Percentiles rank a stretch among this genome's conserved stretches.
phyloP scores from a whole-genome alignment of 2,797 vertebrate genomes.

The Mormyrus proboscirostris region DNA sequence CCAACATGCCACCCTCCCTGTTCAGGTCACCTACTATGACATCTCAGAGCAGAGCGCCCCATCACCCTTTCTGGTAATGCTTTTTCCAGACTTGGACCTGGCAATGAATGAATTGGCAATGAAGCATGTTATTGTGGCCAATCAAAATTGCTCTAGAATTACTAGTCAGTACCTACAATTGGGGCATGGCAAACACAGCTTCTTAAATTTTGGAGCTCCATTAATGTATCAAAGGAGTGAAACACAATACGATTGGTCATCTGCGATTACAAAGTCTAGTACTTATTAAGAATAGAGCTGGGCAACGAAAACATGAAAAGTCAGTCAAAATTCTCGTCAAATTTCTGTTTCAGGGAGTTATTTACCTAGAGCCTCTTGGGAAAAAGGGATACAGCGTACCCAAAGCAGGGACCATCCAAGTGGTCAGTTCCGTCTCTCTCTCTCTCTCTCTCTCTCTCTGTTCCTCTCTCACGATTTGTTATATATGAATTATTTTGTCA shows the following conservation, averaged over 20 bases:
- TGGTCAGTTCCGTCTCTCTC: conserved; percentile 55
- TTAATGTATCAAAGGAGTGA: not conserved
- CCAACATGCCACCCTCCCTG: conserved; percentile 89
- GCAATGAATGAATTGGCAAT: not conserved
- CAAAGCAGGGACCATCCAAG: conserved; percentile 75
- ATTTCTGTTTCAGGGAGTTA: conserved; percentile 55
- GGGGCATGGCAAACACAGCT: not conserved
- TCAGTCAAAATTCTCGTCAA: not conserved
- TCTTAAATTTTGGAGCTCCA: not conserved
- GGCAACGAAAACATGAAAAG: not conserved
- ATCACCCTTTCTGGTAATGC: conserved; percentile 85
- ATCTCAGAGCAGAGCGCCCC: conserved; percentile 90
- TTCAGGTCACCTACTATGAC: conserved; percentile 92
- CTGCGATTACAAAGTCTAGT: not conserved
- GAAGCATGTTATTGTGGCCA: not conserved
- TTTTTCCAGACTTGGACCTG: not conserved
- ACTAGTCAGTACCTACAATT: not conserved
- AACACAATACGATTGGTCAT: not conserved
- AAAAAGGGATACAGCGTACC: conserved; percentile 75
- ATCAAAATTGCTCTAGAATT: not conserved
- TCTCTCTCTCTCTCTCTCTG: not conserved
- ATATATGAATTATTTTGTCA: not conserved
- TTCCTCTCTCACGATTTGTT: not conserved
- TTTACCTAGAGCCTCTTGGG: conserved; percentile 69
- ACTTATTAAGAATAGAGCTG: not conserved